phyloP scores from a whole-genome alignment of 2,797 vertebrate genomes.

The Poecilia picta region DNA sequence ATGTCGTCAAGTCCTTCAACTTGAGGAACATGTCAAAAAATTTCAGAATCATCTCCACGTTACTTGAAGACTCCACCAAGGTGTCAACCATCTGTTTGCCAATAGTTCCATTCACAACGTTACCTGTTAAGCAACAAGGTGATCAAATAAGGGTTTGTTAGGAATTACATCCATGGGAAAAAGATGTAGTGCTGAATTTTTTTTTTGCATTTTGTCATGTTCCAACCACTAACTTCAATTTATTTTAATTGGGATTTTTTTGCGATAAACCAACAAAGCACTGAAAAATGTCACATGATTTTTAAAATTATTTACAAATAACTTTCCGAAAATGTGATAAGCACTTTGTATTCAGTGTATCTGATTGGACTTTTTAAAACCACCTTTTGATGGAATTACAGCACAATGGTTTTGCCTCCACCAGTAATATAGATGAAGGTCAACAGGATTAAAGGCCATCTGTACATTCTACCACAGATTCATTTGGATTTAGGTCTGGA shows the following conservation, averaged over 20 bases:
- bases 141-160: constrained; percentile 2
- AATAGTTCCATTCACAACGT: constrained; percentile 98
- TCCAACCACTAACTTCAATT: not conserved
- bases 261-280: not conserved
- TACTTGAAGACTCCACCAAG: constrained; percentile 96
- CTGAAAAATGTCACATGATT: not conserved
- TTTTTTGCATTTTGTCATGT: not conserved
- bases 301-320: not conserved
- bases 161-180: constrained; percentile 6
- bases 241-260: not conserved
- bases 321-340: not conserved
- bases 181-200: not conserved
- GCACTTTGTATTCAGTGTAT: not conserved
- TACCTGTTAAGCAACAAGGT: constrained; percentile 80
- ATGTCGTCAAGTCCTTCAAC: constrained; percentile 96
- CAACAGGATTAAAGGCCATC: not conserved
- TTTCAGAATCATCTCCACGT: constrained; percentile 99
- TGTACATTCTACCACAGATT: not conserved
- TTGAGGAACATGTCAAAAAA: constrained; percentile 99
- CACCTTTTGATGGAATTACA: not conserved
- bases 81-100: constrained; percentile 99
- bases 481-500: not conserved
- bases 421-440: not conserved
- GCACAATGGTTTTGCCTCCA: not conserved
- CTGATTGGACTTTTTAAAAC: not conserved